Evolutionary conservation across 2,888 invertebrate genomes (phyloP).

Genomic region (Poecilus cupreus): DNA sequence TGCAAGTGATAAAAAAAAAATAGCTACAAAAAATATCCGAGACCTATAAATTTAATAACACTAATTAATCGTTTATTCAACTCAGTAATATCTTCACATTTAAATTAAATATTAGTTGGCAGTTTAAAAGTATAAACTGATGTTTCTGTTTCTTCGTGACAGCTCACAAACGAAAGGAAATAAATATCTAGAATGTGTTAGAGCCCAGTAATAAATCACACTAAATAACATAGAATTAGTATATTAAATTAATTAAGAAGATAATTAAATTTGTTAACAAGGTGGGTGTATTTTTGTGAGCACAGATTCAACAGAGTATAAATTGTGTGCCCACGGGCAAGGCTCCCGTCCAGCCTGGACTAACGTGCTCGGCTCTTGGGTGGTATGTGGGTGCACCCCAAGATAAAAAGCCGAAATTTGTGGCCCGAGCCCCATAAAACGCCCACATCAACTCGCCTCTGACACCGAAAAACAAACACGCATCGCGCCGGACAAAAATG

Average conservation of each 20-base stretch:
- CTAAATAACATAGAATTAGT: slow-evolving; percentile 43
- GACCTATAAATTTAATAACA: not conserved
- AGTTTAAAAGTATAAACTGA: no score
- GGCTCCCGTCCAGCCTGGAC: slow-evolving; percentile 30
- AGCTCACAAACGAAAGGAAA: not conserved
- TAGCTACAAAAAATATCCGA: no score
- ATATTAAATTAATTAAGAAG: slow-evolving; percentile 56
- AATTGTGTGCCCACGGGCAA: slow-evolving; percentile 34
- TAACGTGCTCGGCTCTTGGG: slow-evolving; percentile 43
- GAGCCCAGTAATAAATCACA: not conserved
- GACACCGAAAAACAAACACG: slow-evolving; percentile 3
- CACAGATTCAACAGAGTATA: slow-evolving; percentile 24
- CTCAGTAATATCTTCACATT: no score
- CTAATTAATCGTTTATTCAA: no score
- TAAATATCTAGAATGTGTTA: not conserved
- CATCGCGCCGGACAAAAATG: slow-evolving; percentile 8
- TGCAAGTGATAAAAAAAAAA: no score
- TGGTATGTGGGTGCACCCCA: slow-evolving; percentile 54
- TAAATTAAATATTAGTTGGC: no score
- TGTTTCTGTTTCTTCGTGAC: not conserved
- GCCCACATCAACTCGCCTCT: slow-evolving; percentile 33
- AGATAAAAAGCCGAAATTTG: slow-evolving; percentile 50
- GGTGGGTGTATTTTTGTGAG: slow-evolving; percentile 45
- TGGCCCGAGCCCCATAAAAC: slow-evolving; percentile 48
- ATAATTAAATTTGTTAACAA: slow-evolving; percentile 56